Evolutionary conservation across 1,140 invertebrate genomes (phyloP), one percentile per base, ranked within the genome.

Genomic region (Dolichoris vasculosae): DNA sequence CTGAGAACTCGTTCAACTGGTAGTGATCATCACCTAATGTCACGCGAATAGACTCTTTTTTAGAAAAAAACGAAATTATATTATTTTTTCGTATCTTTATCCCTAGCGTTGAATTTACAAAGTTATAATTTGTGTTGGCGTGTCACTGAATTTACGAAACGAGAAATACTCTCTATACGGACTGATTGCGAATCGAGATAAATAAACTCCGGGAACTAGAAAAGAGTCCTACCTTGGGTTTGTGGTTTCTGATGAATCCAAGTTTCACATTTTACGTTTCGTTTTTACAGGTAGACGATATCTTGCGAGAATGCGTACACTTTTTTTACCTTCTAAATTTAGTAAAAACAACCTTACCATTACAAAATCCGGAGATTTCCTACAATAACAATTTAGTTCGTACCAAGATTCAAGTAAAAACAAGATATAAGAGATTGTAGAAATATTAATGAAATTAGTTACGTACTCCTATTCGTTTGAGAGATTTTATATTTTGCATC

Each of bases 1-100:
- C 43, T 7, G 40, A 0, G 40, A 92, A 92, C 91, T 90, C 87
- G 91, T 90, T 88, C 85, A 89, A 89, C 89, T 82, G 88, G 88
- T 89, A 87, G 26, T 71, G 32, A 4, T 9, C 67, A 55, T 81
- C 83, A 55, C 83, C 88, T 88, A 90, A 88, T 86, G 86, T 86
- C 87, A 79, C 87, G 87, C 87, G 87, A 87, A 83, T 87, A 85
- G 86, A 46, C 86, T 90, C 73, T 87, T 89, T 89, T 91, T 91
- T 89, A 89, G 87, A 87, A 88, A 85, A 82, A 8, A 80, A 89
- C 48, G 51, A 63, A 32, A 15, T 2, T 17, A 15, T 32, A 71
- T 26, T 82, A 35, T 59, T 59, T 3, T 26, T 17, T 30, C 48
- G 71, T 2, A 15, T 38, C 71, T 64, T 76, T 46, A 26, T 83